Conservation (phyloP, 2,113 vertebrate genomes). For the Mormoops blainvillei region DNA sequence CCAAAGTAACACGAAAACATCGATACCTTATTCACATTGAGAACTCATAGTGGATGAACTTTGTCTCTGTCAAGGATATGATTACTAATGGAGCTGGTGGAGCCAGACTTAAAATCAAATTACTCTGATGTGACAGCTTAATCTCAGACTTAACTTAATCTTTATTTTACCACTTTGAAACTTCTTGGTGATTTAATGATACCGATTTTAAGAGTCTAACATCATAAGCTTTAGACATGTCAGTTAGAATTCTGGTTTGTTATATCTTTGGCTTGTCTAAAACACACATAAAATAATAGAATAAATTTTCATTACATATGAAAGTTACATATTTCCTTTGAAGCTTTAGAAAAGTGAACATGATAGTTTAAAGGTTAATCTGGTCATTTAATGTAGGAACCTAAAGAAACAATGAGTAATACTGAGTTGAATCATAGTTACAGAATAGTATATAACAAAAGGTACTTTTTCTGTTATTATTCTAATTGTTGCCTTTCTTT, state of each 20-base stretch:
- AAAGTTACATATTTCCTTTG: background rate
- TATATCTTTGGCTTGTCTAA: background rate
- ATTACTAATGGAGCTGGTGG: constrained; percentile 58
- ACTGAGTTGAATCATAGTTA: background rate
- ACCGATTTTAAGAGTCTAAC: background rate
- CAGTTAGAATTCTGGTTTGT: background rate
- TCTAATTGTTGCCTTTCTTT: constrained; percentile 59
- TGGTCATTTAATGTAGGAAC: background rate
- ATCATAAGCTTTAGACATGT: background rate
- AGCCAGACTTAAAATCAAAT: constrained; percentile 64
- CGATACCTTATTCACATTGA: constrained; percentile 46
- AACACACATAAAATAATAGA: background rate
- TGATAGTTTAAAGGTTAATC: background rate
- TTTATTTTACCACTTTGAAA: constrained; percentile 37
- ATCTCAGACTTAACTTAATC: constrained; percentile 51
- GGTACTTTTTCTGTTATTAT: constrained; percentile 13
- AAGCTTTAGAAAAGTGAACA: background rate
- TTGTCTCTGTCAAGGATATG: constrained; percentile 49
- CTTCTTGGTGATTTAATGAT: constrained; percentile 47
- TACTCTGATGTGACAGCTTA: constrained; percentile 52
- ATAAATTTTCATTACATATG: background rate
- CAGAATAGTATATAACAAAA: background rate
- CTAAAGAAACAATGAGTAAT: background rate
- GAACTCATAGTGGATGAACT: constrained; percentile 66
- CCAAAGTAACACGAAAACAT: constrained; percentile 62